Evolutionary conservation across 1,140 invertebrate genomes (phyloP).

Genomic region (roundworm (Caenorhabditis elegans)): DNA sequence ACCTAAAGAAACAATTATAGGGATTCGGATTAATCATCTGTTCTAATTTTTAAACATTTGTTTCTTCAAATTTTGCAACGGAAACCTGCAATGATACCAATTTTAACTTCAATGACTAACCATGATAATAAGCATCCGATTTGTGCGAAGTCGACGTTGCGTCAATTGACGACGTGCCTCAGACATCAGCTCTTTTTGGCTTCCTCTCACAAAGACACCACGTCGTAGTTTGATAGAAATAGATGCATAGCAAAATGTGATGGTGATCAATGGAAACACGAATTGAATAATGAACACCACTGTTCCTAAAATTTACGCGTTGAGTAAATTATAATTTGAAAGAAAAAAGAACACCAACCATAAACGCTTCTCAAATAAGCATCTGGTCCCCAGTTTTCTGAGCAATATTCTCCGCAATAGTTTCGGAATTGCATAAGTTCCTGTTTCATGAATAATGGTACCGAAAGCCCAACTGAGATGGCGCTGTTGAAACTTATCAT

Average conservation of each 20-base stretch:
- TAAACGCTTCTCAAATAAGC: conserved; percentile 38
- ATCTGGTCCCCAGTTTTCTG: conserved; percentile 49
- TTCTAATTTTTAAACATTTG: too few relatives aligned
- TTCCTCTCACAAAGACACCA: not conserved
- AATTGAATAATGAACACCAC: conserved; percentile 74
- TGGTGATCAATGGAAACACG: conserved; percentile 87
- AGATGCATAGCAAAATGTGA: conserved; percentile 86
- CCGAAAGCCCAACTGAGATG: conserved; percentile 28
- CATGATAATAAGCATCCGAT: conserved; percentile 93
- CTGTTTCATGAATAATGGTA: conserved; percentile 50
- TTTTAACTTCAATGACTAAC: conserved; percentile 83
- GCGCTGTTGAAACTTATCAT: conserved; percentile 46
- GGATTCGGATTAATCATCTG: too few relatives aligned
- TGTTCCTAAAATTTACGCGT: conserved; percentile 26
- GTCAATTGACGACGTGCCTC: conserved; percentile 1
- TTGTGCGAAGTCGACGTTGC: conserved; percentile 73
- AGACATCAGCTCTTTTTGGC: conserved; percentile 26
- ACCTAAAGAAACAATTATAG: too few relatives aligned
- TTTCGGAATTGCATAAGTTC: conserved; percentile 42
- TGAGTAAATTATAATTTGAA: not conserved
- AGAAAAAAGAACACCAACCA: conserved; percentile 1
- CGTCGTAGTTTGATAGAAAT: conserved; percentile 81
- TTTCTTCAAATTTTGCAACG: not conserved
- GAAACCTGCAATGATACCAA: conserved; percentile 65
- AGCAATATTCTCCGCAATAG: conserved; percentile 49